Base-by-base conservation (phyloP, 2,113 vertebrate species). In the Cettia cetti region DNA sequence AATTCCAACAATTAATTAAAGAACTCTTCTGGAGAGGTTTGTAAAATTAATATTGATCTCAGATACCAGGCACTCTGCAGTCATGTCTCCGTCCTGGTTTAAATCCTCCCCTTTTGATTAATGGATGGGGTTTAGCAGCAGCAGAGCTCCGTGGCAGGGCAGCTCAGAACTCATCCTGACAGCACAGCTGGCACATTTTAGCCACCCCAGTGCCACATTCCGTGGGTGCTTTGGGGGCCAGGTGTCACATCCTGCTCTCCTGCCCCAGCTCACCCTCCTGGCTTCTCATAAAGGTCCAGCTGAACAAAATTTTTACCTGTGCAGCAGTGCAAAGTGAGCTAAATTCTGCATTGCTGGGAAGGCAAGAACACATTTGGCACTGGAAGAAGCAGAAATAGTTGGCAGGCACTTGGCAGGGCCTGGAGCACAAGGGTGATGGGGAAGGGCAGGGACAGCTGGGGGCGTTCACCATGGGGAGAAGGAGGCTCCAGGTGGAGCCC, bases 1-100 rank as follows among this genome's bases (percentile, higher is more conserved):
- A 96, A 94, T 96, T 89, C 61, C 76, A 86, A 86, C 93, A 92
- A 96, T 96, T 97, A 97, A 96, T 97, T 97, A 97, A 97, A 82
- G 85, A 96, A 90, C 88, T 95, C 88, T 93, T 81, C 83, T 92
- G 72, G 64, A 96, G 49, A 96, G 79, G 82, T 95, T 95, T 95
- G 76, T 90, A 92, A 95, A 95, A 96, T 92, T 81, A 95, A 78
- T 96, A 94, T 97, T 95, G 95, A 96, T 95, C 94, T 94, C 40
- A 7, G 54, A 88, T 94, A 86, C 47, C 21, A 7, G 90, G 85
- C 85, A 68, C 60, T 96, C 76, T 84, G 69, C 80, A 97, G 90
- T 53, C 88, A 78, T 78, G 87, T 92, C 90, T 96, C 85, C 7
- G 11, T 94, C 95, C 94, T 83, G 82, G 88, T 96, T 88, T 92